Evolutionary conservation across 2,797 vertebrate species (phyloP), one percentile per base, ranked within the genome.

Genomic region (Holocentrus rufus): DNA sequence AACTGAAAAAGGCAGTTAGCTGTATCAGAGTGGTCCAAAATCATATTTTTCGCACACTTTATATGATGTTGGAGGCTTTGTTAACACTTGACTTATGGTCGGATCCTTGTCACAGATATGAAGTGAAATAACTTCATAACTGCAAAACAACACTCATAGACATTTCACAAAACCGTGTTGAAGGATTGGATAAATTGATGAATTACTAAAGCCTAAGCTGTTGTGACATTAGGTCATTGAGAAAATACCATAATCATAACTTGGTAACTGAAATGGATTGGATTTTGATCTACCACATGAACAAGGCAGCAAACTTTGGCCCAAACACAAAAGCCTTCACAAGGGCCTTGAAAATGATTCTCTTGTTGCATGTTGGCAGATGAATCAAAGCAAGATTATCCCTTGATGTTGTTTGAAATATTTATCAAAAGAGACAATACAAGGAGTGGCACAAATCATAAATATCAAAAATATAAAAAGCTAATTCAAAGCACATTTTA

Each of bases 381-480:
- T 82, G 80, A 90, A 91, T 95, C 93, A 94, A 94, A 94, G 93
- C 73, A 31, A 80, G 81, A 89, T 86, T 88, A 90, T 88, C 84
- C 89, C 90, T 93, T 93, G 86, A 92, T 93, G 92, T 93, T 92
- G 89, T 93, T 87, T 90, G 92, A 93, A 93, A 92, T 93, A 91
- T 94, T 94, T 92, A 94, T 94, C 92, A 92, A 92, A 93, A 91
- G 91, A 93, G 93, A 94, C 93, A 94, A 93, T 89, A 77, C 86
- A 86, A 93, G 92, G 91, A 93, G 93, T 92, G 93, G 92, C 92
- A 92, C 91, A 93, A 94, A 94, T 93, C 93, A 92, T 94, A 93
- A 92, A 93, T 93, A 94, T 93, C 91, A 90, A 92, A 90, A 92
- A 90, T 92, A 92, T 92, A 91, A 93, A 92, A 90, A 79, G 52